phyloP scores from a whole-genome alignment of 2,113 vertebrate genomes.

The Crocuta crocuta region DNA sequence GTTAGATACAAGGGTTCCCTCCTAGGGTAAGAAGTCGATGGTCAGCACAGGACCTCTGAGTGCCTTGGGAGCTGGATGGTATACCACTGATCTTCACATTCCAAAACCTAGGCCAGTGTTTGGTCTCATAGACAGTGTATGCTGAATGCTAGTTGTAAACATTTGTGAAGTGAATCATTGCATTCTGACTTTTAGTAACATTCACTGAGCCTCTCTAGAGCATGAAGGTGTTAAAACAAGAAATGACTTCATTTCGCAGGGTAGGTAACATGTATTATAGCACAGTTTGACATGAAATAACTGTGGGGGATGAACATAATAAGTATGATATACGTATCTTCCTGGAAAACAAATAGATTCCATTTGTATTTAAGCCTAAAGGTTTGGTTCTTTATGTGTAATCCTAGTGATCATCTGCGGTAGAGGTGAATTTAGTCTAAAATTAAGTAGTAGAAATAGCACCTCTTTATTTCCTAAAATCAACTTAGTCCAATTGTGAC shows the following conservation, averaged over 20 bases:
- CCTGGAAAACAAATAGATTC: conserved; percentile 20
- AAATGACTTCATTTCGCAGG: neutral
- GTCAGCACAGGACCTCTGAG: neutral
- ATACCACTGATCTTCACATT: neutral
- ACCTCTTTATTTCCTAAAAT: neutral
- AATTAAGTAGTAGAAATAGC: neutral
- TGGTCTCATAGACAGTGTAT: neutral
- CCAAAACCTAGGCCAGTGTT: neutral
- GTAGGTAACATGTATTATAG: neutral
- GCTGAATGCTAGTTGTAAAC: neutral
- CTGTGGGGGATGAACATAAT: neutral
- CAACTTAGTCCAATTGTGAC: neutral
- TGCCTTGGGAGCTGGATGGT: neutral
- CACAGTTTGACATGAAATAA: neutral
- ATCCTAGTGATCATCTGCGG: neutral
- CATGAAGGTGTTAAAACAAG: neutral
- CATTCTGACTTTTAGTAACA: neutral
- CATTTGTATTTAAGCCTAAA: neutral
- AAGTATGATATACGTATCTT: neutral
- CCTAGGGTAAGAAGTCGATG: neutral
- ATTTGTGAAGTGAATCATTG: neutral
- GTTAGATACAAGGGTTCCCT: neutral
- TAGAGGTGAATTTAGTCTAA: neutral
- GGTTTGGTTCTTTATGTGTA: neutral
- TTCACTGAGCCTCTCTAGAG: neutral